Evolutionary conservation across 2,888 invertebrate species (phyloP).

Genomic region (Tigriopus californicus): DNA sequence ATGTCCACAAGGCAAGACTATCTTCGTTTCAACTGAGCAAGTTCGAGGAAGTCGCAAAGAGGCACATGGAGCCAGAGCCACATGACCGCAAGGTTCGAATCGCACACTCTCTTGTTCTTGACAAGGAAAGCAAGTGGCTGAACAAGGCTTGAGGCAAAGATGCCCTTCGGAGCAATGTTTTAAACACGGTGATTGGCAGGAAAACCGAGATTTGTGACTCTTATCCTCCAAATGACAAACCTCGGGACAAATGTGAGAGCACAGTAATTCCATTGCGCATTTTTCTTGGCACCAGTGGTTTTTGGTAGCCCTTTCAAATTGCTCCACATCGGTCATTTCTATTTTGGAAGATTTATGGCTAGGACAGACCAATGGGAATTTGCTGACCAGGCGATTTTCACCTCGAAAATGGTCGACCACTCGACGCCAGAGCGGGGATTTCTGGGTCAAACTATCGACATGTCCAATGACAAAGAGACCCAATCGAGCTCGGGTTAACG

Average conservation of each 20-base stretch:
- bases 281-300: too few species aligned
- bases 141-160: not conserved
- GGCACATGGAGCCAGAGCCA: not conserved
- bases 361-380: not conserved
- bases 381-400: not conserved
- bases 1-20: not conserved
- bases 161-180: not conserved
- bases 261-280: too few species aligned
- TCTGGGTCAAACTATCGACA: not conserved
- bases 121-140: not conserved
- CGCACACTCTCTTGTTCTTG: not conserved
- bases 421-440: not conserved
- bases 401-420: not conserved
- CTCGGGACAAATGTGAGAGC: not conserved
- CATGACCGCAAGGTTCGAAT: not conserved
- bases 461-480: constrained; percentile 1
- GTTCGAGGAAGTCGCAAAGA: not conserved
- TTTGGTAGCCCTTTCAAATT: too few species aligned
- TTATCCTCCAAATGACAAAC: not conserved
- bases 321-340: too few species aligned
- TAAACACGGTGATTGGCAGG: not conserved
- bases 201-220: not conserved
- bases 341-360: not conserved
- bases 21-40: not conserved
- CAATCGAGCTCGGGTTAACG: constrained; percentile 48